These are phyloP conservation scores for Tychaedon coryphoeus DNA, from an alignment of 2,113 vertebrate species.

Conservation along the genomic window DNA sequence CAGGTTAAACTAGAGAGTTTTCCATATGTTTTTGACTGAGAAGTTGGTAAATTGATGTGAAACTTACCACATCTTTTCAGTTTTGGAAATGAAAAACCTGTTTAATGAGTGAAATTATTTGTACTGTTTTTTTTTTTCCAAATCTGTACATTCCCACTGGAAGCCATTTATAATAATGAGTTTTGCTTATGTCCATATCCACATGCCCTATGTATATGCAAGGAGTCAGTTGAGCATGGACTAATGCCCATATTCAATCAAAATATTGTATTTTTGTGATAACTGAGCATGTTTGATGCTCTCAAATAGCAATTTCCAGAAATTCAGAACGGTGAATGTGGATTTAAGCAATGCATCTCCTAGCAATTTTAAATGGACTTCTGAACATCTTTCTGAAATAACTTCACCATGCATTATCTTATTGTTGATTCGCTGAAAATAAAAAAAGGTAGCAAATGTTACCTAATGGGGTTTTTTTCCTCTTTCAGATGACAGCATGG, in stretches of 20 bases:
- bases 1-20: neutral
- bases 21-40: neutral
- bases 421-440: neutral
- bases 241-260: neutral
- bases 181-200: neutral
- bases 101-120: neutral
- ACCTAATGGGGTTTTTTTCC: neutral
- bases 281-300: neutral
- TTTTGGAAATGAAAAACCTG: neutral
- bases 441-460: neutral
- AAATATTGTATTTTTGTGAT: neutral
- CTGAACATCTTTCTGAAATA: neutral
- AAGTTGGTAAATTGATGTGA: neutral
- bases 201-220: too few relatives aligned
- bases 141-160: neutral
- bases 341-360: neutral
- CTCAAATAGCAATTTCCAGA: neutral
- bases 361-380: neutral
- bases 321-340: neutral
- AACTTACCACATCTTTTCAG: neutral
- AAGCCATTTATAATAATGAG: neutral
- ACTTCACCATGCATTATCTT: neutral
- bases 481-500: constrained; percentile 88
- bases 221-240: neutral
- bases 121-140: neutral